phyloP scores from a whole-genome alignment of 2,113 vertebrate species.

The Mungos mungo region DNA sequence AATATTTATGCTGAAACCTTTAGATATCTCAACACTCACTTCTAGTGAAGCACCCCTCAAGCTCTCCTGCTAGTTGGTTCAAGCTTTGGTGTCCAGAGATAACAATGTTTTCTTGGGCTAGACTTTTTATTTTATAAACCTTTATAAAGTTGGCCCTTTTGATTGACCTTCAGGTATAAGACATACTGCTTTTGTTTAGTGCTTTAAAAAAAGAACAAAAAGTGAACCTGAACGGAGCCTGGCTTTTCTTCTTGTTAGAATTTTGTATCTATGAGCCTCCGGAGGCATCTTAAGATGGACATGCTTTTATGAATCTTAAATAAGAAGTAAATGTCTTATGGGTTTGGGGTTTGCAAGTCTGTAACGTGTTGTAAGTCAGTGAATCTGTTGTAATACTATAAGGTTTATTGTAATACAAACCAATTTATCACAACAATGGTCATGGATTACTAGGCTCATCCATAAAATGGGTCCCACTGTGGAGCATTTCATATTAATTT shows the following conservation, averaged over 20 bases:
- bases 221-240: constrained; percentile 65
- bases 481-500: constrained; percentile 58
- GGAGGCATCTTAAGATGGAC: constrained; percentile 69
- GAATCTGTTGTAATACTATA: constrained; percentile 63
- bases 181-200: constrained; percentile 71
- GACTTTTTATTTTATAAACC: constrained; percentile 65
- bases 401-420: constrained; percentile 65
- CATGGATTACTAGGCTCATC: constrained; percentile 64
- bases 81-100: constrained; percentile 58
- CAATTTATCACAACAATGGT: constrained; percentile 62
- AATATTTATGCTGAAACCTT: constrained; percentile 49
- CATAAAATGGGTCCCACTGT: constrained; percentile 59
- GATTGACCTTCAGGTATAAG: constrained; percentile 71
- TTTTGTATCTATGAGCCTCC: constrained; percentile 60
- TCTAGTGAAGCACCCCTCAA: neutral
- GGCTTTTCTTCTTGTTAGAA: constrained; percentile 69
- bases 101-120: constrained; percentile 64
- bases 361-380: constrained; percentile 37
- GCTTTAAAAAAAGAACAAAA: constrained; percentile 61
- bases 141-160: constrained; percentile 60
- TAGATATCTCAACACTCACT: constrained; percentile 49
- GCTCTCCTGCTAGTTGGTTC: constrained; percentile 21
- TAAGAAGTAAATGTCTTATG: constrained; percentile 75
- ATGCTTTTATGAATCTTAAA: constrained; percentile 78
- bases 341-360: constrained; percentile 71